A percentile compares a stretch with the other conserved stretches of the same genome.
These are phyloP conservation scores for Lampropteryx suffumata DNA, from an alignment of 2,888 invertebrate genomes.

Conservation along the genomic window DNA sequence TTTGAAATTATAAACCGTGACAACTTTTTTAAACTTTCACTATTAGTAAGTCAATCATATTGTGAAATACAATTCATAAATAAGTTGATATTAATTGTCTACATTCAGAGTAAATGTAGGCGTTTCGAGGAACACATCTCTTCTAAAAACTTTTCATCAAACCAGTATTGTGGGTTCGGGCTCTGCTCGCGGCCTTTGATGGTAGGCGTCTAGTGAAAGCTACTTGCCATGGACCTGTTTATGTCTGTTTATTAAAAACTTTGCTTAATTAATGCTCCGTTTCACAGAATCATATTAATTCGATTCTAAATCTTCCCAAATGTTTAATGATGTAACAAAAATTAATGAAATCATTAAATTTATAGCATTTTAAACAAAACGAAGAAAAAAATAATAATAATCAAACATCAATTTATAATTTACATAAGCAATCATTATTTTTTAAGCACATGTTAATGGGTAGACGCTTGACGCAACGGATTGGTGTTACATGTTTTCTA, in stretches of 20 bases:
- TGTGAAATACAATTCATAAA: slow-evolving; percentile 61
- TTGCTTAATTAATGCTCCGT: slow-evolving; percentile 53
- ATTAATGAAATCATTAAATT: slow-evolving; percentile 7
- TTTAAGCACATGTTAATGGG: slow-evolving; percentile 45
- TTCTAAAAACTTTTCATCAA: slow-evolving; percentile 39
- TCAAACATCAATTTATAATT: slow-evolving; percentile 13
- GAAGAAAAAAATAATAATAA: slow-evolving; percentile 2
- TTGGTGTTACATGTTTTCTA: slow-evolving; percentile 41
- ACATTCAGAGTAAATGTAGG: slow-evolving; percentile 47
- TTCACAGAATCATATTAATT: slow-evolving; percentile 44
- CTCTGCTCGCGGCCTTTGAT: slow-evolving; percentile 37
- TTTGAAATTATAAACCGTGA: slow-evolving; percentile 72
- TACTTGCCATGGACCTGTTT: slow-evolving; percentile 48
- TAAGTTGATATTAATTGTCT: slow-evolving; percentile 65
- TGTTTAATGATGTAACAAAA: slow-evolving; percentile 22
- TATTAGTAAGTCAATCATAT: slow-evolving; percentile 71
- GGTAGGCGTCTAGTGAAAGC: slow-evolving; percentile 73
- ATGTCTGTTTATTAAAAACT: slow-evolving; percentile 51
- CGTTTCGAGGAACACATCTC: slow-evolving; percentile 37
- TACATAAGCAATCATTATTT: slow-evolving; percentile 15
- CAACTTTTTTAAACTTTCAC: slow-evolving; percentile 72
- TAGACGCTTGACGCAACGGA: slow-evolving; percentile 31
- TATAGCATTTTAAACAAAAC: slow-evolving; percentile 7
- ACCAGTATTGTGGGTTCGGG: slow-evolving; percentile 44
- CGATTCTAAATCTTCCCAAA: slow-evolving; percentile 16